Conservation (phyloP, 2,797 vertebrate genomes). For the Ctenopoma kingsleyae region DNA sequence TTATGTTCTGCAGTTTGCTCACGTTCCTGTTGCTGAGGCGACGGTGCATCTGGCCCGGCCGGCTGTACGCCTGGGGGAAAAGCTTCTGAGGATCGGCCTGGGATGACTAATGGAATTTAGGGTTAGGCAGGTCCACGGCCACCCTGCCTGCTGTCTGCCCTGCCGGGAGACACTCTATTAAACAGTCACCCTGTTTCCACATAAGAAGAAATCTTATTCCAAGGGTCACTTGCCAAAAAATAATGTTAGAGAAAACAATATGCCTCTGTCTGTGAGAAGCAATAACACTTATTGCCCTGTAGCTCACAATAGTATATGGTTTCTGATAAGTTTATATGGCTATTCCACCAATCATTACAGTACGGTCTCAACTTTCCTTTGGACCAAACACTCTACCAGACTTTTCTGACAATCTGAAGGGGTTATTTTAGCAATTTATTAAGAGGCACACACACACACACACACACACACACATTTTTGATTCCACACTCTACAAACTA, state of each 20-base stretch:
- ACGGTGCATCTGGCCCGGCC: constrained; percentile 37
- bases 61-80: constrained; percentile 17
- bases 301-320: constrained; percentile 27
- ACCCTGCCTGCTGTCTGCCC: constrained; percentile 17
- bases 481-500: no score
- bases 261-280: constrained; percentile 13
- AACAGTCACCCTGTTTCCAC: constrained; percentile 7
- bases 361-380: constrained; percentile 19
- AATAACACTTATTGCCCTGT: constrained; percentile 28
- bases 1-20: constrained; percentile 44
- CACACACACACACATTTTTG: no score
- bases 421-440: not conserved
- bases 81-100: constrained; percentile 10
- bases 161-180: constrained; percentile 39
- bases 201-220: constrained; percentile 27
- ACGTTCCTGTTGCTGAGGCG: constrained; percentile 50
- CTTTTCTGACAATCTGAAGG: not conserved
- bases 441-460: no score
- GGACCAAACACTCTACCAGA: not conserved
- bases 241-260: constrained; percentile 29
- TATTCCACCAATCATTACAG: constrained; percentile 19
- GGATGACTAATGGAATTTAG: constrained; percentile 55
- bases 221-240: constrained; percentile 18
- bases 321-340: constrained; percentile 18
- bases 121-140: constrained; percentile 46